Percentiles rank a stretch among this genome's conserved stretches.
Conservation (phyloP, 2,797 vertebrate species). For the Nothura maculosa region DNA sequence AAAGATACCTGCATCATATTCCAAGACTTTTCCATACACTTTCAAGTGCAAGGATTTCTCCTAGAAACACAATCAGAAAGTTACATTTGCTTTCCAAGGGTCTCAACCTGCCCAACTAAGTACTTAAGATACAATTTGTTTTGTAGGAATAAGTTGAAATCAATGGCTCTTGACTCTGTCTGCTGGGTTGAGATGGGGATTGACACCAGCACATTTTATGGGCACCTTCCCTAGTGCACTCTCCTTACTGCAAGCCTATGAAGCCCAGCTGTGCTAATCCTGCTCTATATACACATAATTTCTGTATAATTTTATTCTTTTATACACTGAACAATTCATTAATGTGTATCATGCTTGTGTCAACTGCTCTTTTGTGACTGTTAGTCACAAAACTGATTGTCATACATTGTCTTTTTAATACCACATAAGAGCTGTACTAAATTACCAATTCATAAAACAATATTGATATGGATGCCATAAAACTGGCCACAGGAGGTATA, state of each 20-base stretch:
- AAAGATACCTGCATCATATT: background rate
- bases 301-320: background rate
- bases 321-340: background rate
- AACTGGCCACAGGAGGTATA: background rate
- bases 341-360: background rate
- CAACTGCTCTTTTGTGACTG: background rate
- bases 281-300: background rate
- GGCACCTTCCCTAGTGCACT: background rate
- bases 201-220: background rate
- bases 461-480: background rate
- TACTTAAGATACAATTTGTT: background rate
- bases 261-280: background rate
- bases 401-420: too few relatives aligned
- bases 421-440: background rate
- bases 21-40: background rate
- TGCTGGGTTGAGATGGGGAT: background rate
- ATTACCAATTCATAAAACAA: background rate
- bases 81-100: background rate
- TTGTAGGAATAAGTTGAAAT: background rate
- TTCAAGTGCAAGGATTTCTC: background rate
- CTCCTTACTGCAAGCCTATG: background rate
- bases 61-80: background rate
- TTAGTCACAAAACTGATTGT: too few relatives aligned
- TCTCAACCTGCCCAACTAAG: background rate
- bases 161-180: background rate